Evolutionary conservation across 2,888 invertebrate species (phyloP), one percentile per base, ranked within the genome.

Genomic region (Xestia sexstrigata): DNA sequence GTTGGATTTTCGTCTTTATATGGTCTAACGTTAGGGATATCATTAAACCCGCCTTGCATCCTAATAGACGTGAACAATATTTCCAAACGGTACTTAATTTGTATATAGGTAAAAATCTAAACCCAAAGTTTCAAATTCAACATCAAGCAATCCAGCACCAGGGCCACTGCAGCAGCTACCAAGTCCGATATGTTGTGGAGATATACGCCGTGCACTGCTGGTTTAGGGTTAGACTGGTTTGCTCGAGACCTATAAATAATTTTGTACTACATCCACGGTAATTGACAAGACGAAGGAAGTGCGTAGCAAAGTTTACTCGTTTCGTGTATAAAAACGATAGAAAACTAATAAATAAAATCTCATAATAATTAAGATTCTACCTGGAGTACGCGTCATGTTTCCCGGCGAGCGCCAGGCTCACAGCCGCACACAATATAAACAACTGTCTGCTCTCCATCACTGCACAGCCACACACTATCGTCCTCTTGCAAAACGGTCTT

Each of bases 301-400:
- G 1, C 20, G 11, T 62, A 35, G 8, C 60, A 35, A 62, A 20
- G 23, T 39, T 63, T 23, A 39, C 39, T 6, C 35, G 7, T 39
- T 39, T 23, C 15, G 13, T 63, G 6, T 39, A 39, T 20, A 35
- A 20, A n/a, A n/a, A 39, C 13, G 13, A 63, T 13, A 1, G 62
- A 0, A 60, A 8, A 35, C 35, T 35, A 9, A 39, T 63, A 39
- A n/a, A 39, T 5, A 39, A 23, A 5, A 3, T 63, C 7, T 58
- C 20, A 60, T 20, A 60, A 9, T 20, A 60, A 60, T 30, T 8
- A 9, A 35, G 20, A 9, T 4, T 30, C 1, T 42, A 65, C 65
- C 45, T 65, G 39, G 75, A 68, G 69, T 79, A 81, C 2, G 6
- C 30, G 15, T 79, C 81, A 60, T 72, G 71, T 42, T n/a, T 66